These are phyloP conservation scores for Polyergus mexicanus DNA, from an alignment of 1,140 invertebrate species.

Conservation along the genomic window DNA sequence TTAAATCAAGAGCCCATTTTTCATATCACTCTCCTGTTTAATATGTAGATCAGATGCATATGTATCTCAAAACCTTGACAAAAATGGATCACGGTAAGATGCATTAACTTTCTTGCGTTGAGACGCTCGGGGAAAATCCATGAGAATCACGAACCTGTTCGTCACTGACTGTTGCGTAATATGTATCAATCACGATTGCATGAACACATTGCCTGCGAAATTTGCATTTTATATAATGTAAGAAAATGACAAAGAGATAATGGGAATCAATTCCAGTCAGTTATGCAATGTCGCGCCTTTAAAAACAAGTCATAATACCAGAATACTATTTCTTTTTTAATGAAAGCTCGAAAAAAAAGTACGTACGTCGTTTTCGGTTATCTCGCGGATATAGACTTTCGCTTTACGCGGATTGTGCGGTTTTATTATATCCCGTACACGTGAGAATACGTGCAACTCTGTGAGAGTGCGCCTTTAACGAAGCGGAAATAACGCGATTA, in stretches of 20 bases:
- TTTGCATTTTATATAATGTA: conserved; percentile 29
- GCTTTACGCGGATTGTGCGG: conserved; percentile 23
- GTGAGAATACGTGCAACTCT: conserved; percentile 17
- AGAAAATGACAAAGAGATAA: conserved; percentile 35
- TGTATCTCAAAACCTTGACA: conserved; percentile 23
- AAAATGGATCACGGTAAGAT: conserved; percentile 46
- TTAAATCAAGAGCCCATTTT: conserved; percentile 29
- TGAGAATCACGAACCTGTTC: conserved; percentile 18
- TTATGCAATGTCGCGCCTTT: conserved; percentile 25
- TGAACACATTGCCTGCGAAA: conserved; percentile 16
- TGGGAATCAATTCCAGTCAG: conserved; percentile 2
- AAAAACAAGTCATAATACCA: background rate
- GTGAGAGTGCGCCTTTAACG: conserved; percentile 1
- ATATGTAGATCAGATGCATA: conserved; percentile 30
- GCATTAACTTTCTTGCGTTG: conserved; percentile 22
- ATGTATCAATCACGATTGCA: conserved; percentile 49
- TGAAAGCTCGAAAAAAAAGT: background rate
- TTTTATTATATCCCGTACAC: conserved; percentile 31
- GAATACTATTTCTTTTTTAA: background rate
- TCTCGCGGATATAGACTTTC: conserved; percentile 22
- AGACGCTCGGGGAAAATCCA: conserved; percentile 36
- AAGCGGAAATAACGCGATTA: conserved; percentile 48
- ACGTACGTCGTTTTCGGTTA: background rate
- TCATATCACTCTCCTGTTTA: conserved; percentile 28
- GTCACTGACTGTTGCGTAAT: conserved; percentile 43